These are phyloP conservation scores for Parauchenoglanis ngamensis DNA, from an alignment of 2,797 vertebrate genomes.

Conservation along the genomic window DNA sequence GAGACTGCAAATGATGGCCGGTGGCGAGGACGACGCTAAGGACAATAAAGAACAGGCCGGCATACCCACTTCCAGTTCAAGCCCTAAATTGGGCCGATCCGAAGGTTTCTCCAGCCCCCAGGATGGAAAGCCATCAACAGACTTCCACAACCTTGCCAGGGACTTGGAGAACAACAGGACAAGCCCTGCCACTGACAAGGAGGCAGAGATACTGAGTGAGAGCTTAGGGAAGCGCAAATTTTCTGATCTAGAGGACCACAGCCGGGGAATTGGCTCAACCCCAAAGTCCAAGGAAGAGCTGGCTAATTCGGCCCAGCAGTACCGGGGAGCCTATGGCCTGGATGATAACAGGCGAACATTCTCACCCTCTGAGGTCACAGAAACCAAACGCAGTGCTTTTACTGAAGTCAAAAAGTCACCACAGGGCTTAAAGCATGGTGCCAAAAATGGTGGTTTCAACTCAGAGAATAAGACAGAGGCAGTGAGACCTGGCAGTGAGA, in stretches of 20 bases:
- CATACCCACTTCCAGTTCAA: constrained; percentile 63
- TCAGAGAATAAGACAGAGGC: constrained; percentile 80
- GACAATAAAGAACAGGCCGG: constrained; percentile 66
- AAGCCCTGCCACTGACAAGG: constrained; percentile 77
- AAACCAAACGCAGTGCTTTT: constrained; percentile 92
- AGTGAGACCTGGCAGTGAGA: constrained; percentile 71
- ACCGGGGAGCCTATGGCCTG: constrained; percentile 81
- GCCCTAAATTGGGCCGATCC: constrained; percentile 73
- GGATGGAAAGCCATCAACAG: constrained; percentile 88
- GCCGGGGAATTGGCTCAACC: constrained; percentile 66
- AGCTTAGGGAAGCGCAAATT: constrained; percentile 85
- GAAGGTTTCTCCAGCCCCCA: constrained; percentile 69
- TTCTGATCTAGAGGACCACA: constrained; percentile 73
- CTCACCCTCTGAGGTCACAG: constrained; percentile 75
- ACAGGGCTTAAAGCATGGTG: constrained; percentile 73
- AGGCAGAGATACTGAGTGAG: constrained; percentile 79
- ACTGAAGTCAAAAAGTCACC: constrained; percentile 89
- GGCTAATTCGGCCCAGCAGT: constrained; percentile 86
- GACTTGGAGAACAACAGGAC: constrained; percentile 88
- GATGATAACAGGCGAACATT: constrained; percentile 84
- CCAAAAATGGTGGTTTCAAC: constrained; percentile 73
- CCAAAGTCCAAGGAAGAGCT: constrained; percentile 86
- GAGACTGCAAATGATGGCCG: constrained; percentile 79
- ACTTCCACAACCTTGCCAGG: constrained; percentile 94
- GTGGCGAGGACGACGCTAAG: constrained; percentile 71